Percentiles rank a stretch among this genome's conserved stretches.
These are phyloP conservation scores for Cyclura pinguis DNA, from an alignment of 2,797 vertebrate species.

Conservation along the genomic window DNA sequence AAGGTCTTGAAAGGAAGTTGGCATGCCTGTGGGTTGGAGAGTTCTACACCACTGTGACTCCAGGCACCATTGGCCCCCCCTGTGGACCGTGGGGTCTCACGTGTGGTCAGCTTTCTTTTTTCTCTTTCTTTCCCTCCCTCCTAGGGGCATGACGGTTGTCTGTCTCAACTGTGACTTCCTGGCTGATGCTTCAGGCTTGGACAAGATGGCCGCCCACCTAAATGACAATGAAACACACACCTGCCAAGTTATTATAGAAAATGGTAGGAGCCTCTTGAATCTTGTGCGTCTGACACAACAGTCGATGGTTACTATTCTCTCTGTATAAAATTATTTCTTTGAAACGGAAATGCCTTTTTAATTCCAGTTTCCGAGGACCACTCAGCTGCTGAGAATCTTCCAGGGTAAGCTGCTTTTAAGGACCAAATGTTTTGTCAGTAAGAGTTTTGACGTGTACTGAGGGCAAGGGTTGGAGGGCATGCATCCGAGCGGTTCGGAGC, in stretches of 20 bases:
- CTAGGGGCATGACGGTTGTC: conserved; percentile 88
- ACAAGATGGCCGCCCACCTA: conserved; percentile 94
- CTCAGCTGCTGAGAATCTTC: conserved; percentile 77
- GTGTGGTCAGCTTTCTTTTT: conserved; percentile 41
- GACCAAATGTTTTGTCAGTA: not conserved
- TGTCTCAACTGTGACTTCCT: conserved; percentile 95
- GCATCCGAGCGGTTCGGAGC: not conserved
- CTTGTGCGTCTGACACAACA: not conserved
- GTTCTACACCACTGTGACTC: too few species aligned
- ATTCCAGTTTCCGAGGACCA: conserved; percentile 82
- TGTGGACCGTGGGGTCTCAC: not conserved
- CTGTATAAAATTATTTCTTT: conserved; percentile 35
- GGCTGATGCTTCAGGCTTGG: conserved; percentile 84
- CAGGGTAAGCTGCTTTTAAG: conserved; percentile 82
- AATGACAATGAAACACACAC: conserved; percentile 85
- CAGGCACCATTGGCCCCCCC: not conserved
- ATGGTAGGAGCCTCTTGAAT: conserved; percentile 77
- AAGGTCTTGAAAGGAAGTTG: not conserved
- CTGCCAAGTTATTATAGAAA: conserved; percentile 90
- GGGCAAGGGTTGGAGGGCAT: not conserved
- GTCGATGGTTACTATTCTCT: not conserved
- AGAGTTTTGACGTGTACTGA: not conserved
- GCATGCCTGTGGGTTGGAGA: not conserved
- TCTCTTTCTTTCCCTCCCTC: conserved; percentile 18
- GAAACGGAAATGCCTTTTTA: conserved; percentile 76